Evolutionary conservation across 2,888 invertebrate genomes (phyloP).

Genomic region (Andrena marginata): DNA sequence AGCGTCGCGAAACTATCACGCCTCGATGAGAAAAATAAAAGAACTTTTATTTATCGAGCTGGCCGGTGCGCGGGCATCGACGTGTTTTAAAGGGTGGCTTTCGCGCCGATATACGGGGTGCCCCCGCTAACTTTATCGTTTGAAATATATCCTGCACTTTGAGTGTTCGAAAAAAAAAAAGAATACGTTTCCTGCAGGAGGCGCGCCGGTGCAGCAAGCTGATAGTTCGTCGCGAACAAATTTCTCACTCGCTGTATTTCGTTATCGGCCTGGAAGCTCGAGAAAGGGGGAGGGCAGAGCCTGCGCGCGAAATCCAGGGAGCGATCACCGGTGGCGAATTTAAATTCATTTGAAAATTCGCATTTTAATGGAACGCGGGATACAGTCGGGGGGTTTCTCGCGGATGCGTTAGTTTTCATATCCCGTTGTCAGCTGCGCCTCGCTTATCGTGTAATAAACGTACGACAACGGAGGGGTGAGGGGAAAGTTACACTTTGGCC

Average conservation of each 20-base stretch:
- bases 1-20: slow-evolving; percentile 7
- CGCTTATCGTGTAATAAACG: background rate
- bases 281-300: background rate
- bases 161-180: background rate
- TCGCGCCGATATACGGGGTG: background rate
- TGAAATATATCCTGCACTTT: background rate
- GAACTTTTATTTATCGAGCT: slow-evolving; percentile 14
- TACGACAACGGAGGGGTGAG: background rate
- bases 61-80: background rate
- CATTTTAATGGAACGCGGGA: slow-evolving; percentile 14
- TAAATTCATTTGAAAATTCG: slow-evolving; percentile 40
- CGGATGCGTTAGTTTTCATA: background rate
- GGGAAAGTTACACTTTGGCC: background rate
- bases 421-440: background rate
- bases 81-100: slow-evolving; percentile 4
- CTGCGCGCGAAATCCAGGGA: background rate
- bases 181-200: background rate
- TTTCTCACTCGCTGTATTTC: background rate
- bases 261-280: background rate
- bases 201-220: no score
- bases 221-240: background rate
- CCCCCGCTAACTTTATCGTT: background rate
- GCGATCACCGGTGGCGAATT: slow-evolving; percentile 17
- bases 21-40: background rate
- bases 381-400: background rate